phyloP scores from a whole-genome alignment of 2,113 vertebrate genomes.

The Eulemur rufifrons region DNA sequence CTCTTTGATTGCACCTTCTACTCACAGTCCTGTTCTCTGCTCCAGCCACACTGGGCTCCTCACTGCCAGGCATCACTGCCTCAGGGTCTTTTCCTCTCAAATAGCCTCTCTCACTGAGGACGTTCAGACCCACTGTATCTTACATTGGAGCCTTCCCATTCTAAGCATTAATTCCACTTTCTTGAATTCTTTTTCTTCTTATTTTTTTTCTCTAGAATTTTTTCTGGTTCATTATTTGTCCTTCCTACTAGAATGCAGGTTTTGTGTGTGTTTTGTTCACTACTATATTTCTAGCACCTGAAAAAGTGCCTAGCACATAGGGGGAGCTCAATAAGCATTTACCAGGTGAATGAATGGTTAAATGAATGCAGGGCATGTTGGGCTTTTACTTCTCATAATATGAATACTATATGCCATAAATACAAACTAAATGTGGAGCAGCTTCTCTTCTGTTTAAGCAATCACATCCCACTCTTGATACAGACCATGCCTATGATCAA shows the following conservation, averaged over 20 bases:
- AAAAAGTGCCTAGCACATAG: neutral
- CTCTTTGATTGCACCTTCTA: neutral
- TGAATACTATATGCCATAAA: neutral
- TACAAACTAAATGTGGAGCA: neutral
- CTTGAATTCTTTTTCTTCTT: neutral
- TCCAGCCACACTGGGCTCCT: neutral
- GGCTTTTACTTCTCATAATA: neutral
- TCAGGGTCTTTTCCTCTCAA: neutral
- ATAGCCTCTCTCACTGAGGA: neutral
- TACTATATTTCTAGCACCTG: neutral
- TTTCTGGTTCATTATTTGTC: neutral
- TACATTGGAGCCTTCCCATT: neutral
- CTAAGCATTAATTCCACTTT: neutral
- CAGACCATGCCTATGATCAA: neutral
- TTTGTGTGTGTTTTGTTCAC: neutral
- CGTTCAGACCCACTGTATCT: neutral
- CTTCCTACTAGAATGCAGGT: neutral
- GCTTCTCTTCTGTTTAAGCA: conserved; percentile 26
- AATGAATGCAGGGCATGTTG: neutral
- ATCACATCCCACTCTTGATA: neutral
- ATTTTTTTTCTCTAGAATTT: neutral
- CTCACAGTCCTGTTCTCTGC: neutral
- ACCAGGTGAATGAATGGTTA: neutral
- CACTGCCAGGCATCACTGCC: neutral
- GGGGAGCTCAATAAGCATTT: neutral